Base-by-base conservation (phyloP, 2,797 vertebrate genomes). In the Borostomias antarcticus region DNA sequence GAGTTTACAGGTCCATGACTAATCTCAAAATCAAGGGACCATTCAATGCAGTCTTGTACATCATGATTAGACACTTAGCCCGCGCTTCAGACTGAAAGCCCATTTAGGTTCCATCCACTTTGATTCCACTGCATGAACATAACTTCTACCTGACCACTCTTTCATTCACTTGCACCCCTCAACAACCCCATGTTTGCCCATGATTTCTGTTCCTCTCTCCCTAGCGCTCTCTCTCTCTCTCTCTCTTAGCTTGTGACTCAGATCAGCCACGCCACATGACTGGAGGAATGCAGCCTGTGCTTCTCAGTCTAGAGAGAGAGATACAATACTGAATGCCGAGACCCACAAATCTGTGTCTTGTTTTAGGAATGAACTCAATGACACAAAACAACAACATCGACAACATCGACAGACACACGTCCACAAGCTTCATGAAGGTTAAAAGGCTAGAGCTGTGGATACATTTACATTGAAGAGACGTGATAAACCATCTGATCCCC, bases 261-360 rank as follows among this genome's bases (percentile, higher is more conserved):
- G 84, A 85, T 91, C 82, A 91, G 79, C 81, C 17, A 3, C 1
- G 66, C 80, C 92, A 80, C 90, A 91, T 93, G 91, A 93, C 90
- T 88, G 2, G 58, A 82, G 82, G 89, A 92, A 91, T 91, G 86
- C 65, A 54, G 75, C 70, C 64, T 78, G 61, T 71, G 80, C 51
- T 77, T 80, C 69, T 59, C 66, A 64, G 21, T 48, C 61, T 53
- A 30, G 32, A 30, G 21, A 53, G 51, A 65, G n/a, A n/a, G n/a
- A 26, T 19, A 29, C 37, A 30, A 13, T 50, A 32, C 29, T 58
- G 25, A 48, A 48, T 58, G 37, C 40, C 32, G 37, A 37, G 2
- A 43, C 53, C 15, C 25, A 21, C 15, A 11, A n/a, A 43, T 33
- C 10, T 40, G 17, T 58, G 7, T 21, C 6, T 4, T 43, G 5